Evolutionary conservation across 2,888 invertebrate genomes (phyloP).

Genomic region (Netelia fuscicornis): DNA sequence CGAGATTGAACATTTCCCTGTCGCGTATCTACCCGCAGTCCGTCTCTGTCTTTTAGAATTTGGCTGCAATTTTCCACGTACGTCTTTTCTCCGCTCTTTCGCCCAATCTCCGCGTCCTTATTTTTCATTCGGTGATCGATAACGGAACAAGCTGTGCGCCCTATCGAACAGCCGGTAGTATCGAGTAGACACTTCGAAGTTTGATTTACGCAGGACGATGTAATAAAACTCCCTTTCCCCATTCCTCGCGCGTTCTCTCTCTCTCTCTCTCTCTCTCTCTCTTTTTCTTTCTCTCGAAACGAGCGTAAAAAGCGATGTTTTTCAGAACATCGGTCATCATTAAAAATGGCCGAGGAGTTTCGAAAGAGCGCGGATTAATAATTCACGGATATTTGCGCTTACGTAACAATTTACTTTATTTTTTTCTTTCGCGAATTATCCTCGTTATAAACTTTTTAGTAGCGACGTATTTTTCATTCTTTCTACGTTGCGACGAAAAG

Average conservation of each 20-base stretch:
- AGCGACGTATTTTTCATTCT: background rate
- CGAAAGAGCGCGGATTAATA: background rate
- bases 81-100: background rate
- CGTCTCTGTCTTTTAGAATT: conserved; percentile 1
- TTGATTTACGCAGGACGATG: conserved; percentile 58
- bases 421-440: background rate
- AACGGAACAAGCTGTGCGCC: background rate
- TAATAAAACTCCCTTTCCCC: conserved; percentile 28
- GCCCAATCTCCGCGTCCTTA: background rate
- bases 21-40: background rate
- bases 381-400: conserved; percentile 22
- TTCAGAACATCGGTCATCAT: conserved; percentile 60
- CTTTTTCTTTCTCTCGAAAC: background rate
- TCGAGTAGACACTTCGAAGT: conserved; percentile 33
- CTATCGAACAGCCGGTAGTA: conserved; percentile 22
- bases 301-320: conserved; percentile 42
- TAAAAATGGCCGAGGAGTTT: conserved; percentile 56
- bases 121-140: conserved; percentile 47
- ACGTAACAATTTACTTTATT: conserved; percentile 37
- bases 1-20: conserved; percentile 36
- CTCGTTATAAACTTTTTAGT: conserved; percentile 34
- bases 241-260: background rate
- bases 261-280: background rate
- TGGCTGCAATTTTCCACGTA: conserved; percentile 19
- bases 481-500: background rate